These are phyloP conservation scores for Ceratothoa steindachneri DNA, from an alignment of 2,888 invertebrate genomes.

Conservation along the genomic window DNA sequence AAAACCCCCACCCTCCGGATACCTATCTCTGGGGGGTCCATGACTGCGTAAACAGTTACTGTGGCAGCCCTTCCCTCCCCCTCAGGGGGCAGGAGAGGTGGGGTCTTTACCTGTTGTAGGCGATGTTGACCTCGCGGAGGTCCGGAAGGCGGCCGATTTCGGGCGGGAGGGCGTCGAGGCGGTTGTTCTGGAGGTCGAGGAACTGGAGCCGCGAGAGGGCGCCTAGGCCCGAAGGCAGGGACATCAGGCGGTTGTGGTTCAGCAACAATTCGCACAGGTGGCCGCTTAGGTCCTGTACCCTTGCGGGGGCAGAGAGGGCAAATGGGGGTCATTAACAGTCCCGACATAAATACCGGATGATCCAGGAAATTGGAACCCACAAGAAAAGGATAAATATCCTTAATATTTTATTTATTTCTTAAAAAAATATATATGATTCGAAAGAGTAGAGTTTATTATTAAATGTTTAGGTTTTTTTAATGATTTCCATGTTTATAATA, in stretches of 20 bases:
- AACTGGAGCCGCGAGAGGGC: constrained; percentile 63
- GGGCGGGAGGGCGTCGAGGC: constrained; percentile 53
- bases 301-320: no score
- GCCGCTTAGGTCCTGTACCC: constrained; percentile 52
- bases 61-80: no score
- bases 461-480: no score
- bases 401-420: no score
- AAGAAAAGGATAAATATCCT: no score
- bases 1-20: no score
- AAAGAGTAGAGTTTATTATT: no score
- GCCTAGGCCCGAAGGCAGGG: constrained; percentile 62
- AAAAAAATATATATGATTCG: no score
- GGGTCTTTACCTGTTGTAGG: constrained; percentile 78
- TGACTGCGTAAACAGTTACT: no score
- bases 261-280: constrained; percentile 58
- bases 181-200: constrained; percentile 69
- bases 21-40: no score
- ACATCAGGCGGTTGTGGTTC: constrained; percentile 65
- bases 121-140: constrained; percentile 73
- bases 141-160: constrained; percentile 58
- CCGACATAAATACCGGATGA: not conserved
- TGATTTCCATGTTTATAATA: no score
- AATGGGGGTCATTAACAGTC: not conserved
- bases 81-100: no score
- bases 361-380: not conserved